Base-by-base conservation (phyloP, 2,797 vertebrate species). In the Fistularia commersonii region DNA sequence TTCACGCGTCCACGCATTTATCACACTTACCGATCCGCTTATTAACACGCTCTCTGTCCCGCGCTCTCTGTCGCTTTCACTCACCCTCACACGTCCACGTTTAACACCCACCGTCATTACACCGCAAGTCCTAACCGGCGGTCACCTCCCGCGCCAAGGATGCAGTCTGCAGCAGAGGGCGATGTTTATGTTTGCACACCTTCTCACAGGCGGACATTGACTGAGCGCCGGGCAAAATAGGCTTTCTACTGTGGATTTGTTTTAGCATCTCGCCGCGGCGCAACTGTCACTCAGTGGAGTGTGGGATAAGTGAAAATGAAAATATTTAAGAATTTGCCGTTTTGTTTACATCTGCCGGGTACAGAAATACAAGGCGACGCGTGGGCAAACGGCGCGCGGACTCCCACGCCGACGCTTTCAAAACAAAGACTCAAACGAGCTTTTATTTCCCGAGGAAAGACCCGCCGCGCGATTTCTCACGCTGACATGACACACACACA, bases 121-220 rank as follows among this genome's bases (percentile, higher is more conserved):
- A 73, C 80, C 82, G 52, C 82, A 76, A 62, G 67, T 59, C 66
- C 68, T 53, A 77, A 72, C 69, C 69, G 64, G 79, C 43, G 82
- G 82, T 81, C 74, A 66, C 35, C 36, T 11, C 51, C 48, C 23
- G 57, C 63, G 72, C 73, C 81, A 66, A 78, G 62, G 74, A 71
- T 70, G 72, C 67, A 64, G 77, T 55, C 50, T 54, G 59, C 69
- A 62, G 76, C 66, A 43, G 51, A 54, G 64, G 60, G 44, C 72
- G 59, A 64, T 82, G 81, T 81, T 82, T 81, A 64, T 80, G 63
- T 84, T 76, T 80, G 77, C 74, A 64, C 69, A 69, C 48, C 69
- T 81, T 77, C 70, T 82, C 70, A 77, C 72, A 81, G 69, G 42
- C 69, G 48, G 58, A 70, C 68, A 64, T 59, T 65, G 76, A 80